These are phyloP conservation scores for Oikopleura vanhoeffeni DNA, from an alignment of 23 tunicate genomes.

Conservation along the genomic window DNA sequence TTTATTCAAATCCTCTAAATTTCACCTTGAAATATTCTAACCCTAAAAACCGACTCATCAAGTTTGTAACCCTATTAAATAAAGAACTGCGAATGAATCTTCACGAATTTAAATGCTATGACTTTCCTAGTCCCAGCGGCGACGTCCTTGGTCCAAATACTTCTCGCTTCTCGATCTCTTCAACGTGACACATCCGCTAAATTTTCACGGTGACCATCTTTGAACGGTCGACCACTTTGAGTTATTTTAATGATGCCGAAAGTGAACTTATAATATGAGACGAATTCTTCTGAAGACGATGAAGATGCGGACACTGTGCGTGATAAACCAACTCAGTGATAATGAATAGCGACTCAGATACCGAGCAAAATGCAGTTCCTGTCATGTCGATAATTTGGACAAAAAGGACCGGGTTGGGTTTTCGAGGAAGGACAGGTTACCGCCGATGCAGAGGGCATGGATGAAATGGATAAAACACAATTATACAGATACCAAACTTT, in stretches of 20 bases:
- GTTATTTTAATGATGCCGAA: slow-evolving; percentile 95
- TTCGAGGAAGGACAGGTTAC: not conserved
- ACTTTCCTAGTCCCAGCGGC: not conserved
- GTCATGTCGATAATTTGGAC: not conserved
- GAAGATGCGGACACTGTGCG: too few relatives aligned
- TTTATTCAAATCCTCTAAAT: too few relatives aligned
- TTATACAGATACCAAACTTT: slow-evolving; percentile 29
- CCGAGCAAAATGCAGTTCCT: not conserved
- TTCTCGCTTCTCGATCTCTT: not conserved
- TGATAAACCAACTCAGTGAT: slow-evolving; percentile 14
- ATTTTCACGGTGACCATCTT: slow-evolving; percentile 18
- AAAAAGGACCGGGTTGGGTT: not conserved
- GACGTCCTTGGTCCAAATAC: not conserved
- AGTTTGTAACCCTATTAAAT: too few relatives aligned
- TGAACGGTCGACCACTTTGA: slow-evolving; percentile 59
- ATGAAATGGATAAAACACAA: too few relatives aligned
- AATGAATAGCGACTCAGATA: not conserved
- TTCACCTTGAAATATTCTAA: too few relatives aligned
- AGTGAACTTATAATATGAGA: slow-evolving; percentile 47
- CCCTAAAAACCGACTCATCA: too few relatives aligned
- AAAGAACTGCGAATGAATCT: not conserved
- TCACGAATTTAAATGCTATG: not conserved
- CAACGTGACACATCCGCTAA: not conserved
- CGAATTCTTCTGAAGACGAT: slow-evolving; percentile 30
- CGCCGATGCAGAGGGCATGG: not conserved